Conservation (phyloP, 2,797 vertebrate genomes). For the Pangasius larnaudii region DNA sequence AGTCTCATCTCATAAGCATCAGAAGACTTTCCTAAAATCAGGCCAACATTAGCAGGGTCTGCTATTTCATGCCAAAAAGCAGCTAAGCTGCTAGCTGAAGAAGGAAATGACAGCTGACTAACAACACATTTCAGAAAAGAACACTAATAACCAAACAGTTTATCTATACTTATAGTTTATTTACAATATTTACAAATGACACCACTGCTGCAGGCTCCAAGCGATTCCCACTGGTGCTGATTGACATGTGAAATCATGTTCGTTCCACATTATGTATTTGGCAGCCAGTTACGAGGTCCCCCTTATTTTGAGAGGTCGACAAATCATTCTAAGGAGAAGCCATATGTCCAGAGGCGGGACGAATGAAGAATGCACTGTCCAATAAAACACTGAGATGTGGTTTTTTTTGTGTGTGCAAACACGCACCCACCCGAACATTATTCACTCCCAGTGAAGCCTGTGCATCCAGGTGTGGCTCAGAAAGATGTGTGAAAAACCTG, state of each 20-base stretch:
- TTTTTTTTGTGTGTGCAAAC: background rate
- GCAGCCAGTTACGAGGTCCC: background rate
- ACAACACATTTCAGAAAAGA: background rate
- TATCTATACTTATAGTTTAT: background rate
- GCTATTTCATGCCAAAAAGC: background rate
- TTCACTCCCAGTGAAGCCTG: background rate
- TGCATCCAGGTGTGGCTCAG: background rate
- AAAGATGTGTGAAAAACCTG: background rate
- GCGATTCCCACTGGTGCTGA: background rate
- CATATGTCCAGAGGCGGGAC: background rate
- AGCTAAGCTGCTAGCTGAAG: background rate
- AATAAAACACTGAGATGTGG: background rate
- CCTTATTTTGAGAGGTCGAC: background rate
- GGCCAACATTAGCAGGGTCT: background rate
- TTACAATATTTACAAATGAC: background rate
- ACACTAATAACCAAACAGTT: background rate
- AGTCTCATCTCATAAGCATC: background rate
- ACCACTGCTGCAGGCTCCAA: background rate
- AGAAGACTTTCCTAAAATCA: background rate
- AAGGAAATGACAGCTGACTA: background rate
- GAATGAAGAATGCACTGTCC: background rate
- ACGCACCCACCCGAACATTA: background rate
- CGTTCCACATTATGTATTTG: background rate
- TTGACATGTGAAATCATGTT: too few relatives aligned
- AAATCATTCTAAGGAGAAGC: background rate